Percentiles rank a stretch among this genome's conserved stretches.
Evolutionary conservation across 1,140 invertebrate species (phyloP).

Genomic region (Periplaneta americana): DNA sequence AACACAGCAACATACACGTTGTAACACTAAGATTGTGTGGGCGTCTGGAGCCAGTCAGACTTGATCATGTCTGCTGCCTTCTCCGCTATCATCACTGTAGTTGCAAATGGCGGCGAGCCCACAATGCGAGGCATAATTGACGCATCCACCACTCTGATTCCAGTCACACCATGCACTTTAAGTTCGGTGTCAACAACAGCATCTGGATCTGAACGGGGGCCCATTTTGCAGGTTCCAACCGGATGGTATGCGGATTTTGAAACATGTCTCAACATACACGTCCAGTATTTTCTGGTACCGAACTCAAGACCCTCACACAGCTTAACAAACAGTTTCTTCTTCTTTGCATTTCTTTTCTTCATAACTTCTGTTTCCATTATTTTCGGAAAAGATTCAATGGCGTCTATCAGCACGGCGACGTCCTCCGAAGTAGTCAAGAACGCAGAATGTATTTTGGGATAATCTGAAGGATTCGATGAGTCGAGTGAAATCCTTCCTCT

Average conservation of each 20-base stretch:
- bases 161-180: background rate
- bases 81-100: background rate
- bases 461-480: conserved; percentile 56
- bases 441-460: conserved; percentile 76
- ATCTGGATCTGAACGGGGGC: background rate
- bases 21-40: too few relatives aligned
- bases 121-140: background rate
- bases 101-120: background rate
- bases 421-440: conserved; percentile 67
- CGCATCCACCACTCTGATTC: background rate
- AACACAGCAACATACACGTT: too few relatives aligned
- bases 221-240: background rate
- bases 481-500: conserved; percentile 58
- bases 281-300: background rate
- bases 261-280: background rate
- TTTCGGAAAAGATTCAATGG: conserved; percentile 17
- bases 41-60: background rate
- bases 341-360: background rate
- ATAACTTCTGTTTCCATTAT: background rate
- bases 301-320: background rate
- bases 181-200: background rate
- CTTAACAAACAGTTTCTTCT: background rate
- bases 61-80: background rate
- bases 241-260: background rate
- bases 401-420: conserved; percentile 55